Base-by-base conservation (phyloP, 2,888 invertebrate species). In the Diadegma fenestrale region DNA sequence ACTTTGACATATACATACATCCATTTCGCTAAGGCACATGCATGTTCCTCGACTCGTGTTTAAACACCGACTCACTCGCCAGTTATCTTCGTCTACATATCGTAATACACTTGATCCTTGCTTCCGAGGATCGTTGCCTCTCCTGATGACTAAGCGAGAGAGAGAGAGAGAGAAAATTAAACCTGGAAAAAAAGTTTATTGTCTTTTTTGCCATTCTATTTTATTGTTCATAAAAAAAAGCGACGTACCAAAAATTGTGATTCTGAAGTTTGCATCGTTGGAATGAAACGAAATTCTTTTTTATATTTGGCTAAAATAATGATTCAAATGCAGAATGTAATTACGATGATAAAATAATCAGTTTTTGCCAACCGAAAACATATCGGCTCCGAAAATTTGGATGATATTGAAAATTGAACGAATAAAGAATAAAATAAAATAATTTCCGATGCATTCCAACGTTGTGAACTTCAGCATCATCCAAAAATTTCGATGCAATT, bases 1-100 rank as follows among this genome's bases (percentile, higher is more conserved):
- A 1, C 22, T 58, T 26, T 58, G 12, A 26, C 54, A 58, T 58
- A 58, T 26, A 58, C 12, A 58, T 58, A 58, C 26, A 58, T 26
- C 58, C 22, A 54, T 54, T 54, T 54, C 12, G 22, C 54, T 1
- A 54, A 54, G 22, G 54, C 22, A 22, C 54, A 64, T 37, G n/a
- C 7, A 64, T 66, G 66, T 43, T 66, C n/a, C 19, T 22, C 41
- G 66, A 58, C 66, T 66, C 41, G 41, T 66, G 68, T 43, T 68
- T 43, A 68, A 68, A 43, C 68, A 19, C 22, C 68, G 68, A 68
- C 43, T 68, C 43, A 6, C 17, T 68, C 68, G 7, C 26, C 26
- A 26, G 68, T 43, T 68, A 68, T 68, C 68, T 68, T 45, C 68
- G 43, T 43, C 68, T 26, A 68, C 68, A 45, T 45, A 17, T 17